phyloP scores from a whole-genome alignment of 37 sponge, comb jelly and placozoan species.

The Eunapius fragilis region DNA sequence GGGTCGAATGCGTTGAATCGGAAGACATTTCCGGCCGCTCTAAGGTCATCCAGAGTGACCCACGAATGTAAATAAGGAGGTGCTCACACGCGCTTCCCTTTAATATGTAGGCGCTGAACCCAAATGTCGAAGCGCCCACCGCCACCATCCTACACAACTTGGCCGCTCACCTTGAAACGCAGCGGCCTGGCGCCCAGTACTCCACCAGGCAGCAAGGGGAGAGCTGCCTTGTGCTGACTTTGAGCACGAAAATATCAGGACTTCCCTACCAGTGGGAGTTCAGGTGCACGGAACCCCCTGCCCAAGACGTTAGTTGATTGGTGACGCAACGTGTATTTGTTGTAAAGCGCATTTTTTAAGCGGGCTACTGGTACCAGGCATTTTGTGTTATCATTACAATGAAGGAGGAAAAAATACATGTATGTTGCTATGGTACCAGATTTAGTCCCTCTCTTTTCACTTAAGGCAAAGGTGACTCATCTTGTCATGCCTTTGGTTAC shows the following conservation, averaged over 20 bases:
- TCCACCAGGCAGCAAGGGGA: background rate
- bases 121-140: slow-evolving; percentile 68
- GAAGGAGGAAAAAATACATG: too few species aligned
- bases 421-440: too few species aligned
- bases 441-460: background rate
- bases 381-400: too few species aligned
- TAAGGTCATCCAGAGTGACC: slow-evolving; percentile 15
- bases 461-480: slow-evolving; percentile 27
- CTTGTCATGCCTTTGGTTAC: slow-evolving; percentile 52
- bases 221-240: slow-evolving; percentile 2
- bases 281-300: background rate
- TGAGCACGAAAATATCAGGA: slow-evolving; percentile 31
- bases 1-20: slow-evolving; percentile 47
- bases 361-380: too few species aligned
- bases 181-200: background rate
- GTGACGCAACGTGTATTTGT: too few species aligned
- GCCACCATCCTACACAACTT: slow-evolving; percentile 40
- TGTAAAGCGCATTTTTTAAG: too few species aligned
- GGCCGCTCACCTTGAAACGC: slow-evolving; percentile 29
- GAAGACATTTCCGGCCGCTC: slow-evolving; percentile 10
- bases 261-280: slow-evolving; percentile 72
- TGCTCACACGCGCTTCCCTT: background rate
- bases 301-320: background rate
- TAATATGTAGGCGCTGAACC: slow-evolving; percentile 45
- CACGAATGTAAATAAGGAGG: too few species aligned